Conservation (phyloP, 1,140 invertebrate genomes). For the Dreissena polymorpha region DNA sequence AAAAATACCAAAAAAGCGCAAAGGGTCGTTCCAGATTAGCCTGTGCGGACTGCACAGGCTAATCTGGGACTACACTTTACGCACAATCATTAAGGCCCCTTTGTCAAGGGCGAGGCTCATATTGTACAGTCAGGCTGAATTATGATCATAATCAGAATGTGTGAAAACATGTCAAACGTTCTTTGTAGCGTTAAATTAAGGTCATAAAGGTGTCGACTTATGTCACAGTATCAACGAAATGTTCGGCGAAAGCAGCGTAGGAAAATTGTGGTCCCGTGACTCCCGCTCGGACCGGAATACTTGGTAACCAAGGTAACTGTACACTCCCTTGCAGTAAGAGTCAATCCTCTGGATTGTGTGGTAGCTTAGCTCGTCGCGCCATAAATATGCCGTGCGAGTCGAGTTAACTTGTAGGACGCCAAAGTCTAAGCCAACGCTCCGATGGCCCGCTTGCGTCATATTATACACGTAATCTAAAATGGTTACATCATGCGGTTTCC, state of each 20-base stretch:
- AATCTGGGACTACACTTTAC: no score
- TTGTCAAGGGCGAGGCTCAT: no score
- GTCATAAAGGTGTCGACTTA: no score
- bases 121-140: no score
- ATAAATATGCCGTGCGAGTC: constrained; percentile 28
- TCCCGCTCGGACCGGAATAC: not conserved
- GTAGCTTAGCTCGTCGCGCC: constrained; percentile 8
- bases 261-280: not conserved
- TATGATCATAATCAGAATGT: no score
- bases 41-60: no score
- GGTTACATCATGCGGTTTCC: not conserved
- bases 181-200: no score
- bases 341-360: not conserved
- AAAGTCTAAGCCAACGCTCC: not conserved
- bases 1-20: no score
- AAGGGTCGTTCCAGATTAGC: no score
- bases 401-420: constrained; percentile 17
- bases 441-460: constrained; percentile 6
- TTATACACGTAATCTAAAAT: constrained; percentile 5
- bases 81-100: no score
- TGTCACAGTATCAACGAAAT: no score
- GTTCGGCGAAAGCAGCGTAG: not conserved
- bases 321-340: not conserved
- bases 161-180: no score
- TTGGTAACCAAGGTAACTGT: not conserved